Evolutionary conservation across 2,797 vertebrate genomes (phyloP).

Genomic region (Acomys russatus): DNA sequence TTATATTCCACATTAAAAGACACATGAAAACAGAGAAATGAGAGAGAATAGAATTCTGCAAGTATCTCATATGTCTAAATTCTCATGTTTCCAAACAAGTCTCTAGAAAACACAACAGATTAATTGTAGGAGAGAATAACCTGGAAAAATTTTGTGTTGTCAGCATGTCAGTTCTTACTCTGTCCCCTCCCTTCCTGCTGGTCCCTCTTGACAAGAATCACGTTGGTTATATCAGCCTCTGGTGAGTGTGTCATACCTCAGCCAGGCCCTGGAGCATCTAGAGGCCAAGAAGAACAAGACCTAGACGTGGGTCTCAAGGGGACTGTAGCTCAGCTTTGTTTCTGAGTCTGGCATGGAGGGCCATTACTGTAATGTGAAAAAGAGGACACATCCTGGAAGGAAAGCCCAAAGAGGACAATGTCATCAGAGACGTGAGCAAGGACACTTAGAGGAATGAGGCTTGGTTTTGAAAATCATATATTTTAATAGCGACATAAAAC

Average conservation of each 20-base stretch:
- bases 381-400: not conserved
- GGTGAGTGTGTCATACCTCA: not conserved
- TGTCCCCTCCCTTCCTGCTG: not conserved
- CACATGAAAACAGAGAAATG: not conserved
- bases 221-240: not conserved
- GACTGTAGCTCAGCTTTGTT: not conserved
- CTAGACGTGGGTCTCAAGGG: not conserved
- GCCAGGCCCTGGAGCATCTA: not conserved
- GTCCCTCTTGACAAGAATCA: not conserved
- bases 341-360: not conserved
- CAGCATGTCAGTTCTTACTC: not conserved
- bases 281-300: not conserved
- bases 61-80: not conserved
- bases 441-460: not conserved
- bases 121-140: not conserved
- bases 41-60: not conserved
- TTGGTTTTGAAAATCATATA: not conserved
- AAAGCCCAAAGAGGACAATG: not conserved
- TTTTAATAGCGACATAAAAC: not conserved
- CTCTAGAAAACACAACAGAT: not conserved
- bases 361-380: not conserved
- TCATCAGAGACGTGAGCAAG: not conserved
- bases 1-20: not conserved
- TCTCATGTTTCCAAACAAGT: not conserved
- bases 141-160: not conserved